Percentiles rank a stretch among this genome's conserved stretches.
Conservation (phyloP, 2,113 vertebrate species). For the Gymnarchus niloticus region DNA sequence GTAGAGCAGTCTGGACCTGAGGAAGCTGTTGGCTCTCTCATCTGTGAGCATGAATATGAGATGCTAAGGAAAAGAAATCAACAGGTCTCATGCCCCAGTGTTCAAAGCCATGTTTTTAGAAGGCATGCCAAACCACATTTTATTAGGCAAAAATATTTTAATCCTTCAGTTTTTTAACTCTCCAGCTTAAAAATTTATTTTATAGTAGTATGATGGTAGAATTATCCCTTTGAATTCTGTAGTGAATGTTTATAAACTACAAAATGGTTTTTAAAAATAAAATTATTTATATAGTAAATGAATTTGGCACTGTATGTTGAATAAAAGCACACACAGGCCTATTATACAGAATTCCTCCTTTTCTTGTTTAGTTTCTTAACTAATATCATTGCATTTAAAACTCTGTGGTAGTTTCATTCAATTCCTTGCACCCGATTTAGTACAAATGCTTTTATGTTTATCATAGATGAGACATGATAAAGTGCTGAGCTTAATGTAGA, state of each 20-base stretch:
- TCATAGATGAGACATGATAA: not conserved
- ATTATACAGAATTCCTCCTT: not conserved
- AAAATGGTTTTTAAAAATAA: not conserved
- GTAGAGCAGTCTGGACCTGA: too few species aligned
- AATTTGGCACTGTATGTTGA: not conserved
- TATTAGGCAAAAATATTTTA: not conserved
- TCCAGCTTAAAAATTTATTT: too few species aligned
- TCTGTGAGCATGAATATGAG: not conserved
- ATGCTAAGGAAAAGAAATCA: not conserved
- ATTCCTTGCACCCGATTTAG: not conserved
- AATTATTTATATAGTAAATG: not conserved
- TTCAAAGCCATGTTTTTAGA: not conserved
- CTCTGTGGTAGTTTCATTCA: not conserved
- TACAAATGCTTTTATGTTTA: not conserved
- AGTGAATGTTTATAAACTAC: not conserved
- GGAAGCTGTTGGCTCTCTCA: not conserved
- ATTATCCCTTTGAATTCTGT: too few species aligned
- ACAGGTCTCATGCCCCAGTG: not conserved
- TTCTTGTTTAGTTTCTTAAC: not conserved
- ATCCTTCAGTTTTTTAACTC: not conserved
- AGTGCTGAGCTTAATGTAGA: too few species aligned
- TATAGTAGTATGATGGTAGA: too few species aligned
- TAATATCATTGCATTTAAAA: not conserved
- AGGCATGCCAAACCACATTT: not conserved
- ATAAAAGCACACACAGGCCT: not conserved